Evolutionary conservation across 2,113 vertebrate genomes (phyloP), one percentile per base, ranked within the genome.

Genomic region (Xiphorhynchus elegans): DNA sequence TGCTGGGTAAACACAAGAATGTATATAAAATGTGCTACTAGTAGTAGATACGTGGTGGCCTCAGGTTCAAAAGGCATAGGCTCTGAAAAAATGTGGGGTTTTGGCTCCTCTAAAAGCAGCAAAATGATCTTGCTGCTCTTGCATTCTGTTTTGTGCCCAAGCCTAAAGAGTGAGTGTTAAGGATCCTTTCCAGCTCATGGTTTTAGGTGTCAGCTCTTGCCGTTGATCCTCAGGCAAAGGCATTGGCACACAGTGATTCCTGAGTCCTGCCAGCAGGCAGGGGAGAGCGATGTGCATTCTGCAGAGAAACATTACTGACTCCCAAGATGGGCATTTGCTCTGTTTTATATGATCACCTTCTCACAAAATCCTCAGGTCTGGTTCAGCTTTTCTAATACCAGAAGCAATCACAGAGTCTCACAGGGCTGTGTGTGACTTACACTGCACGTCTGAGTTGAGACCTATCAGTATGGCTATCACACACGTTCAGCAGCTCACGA

Each of bases 1-100:
- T 83, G 52, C 37, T 75, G 39, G 31, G 39, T 63, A n/a, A 2
- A 1, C 19, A 3, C 0, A 3, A 72, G 23, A 33, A 13, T 3
- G 33, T 68, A 7, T 20, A 15, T 21, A 3, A 58, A 67, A 18
- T 28, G 35, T 49, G 13, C 10, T 56, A 8, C 37, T 42, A 31
- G 49, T 9, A 31, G 35, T 33, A 52, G 39, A 2, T 73, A 17
- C 0, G 10, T 1, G 8, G 47, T n/a, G 26, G 17, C 24, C 46
- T 25, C 7, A 83, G 42, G 23, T n/a, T 90, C 44, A 46, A 73
- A 85, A 58, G 56, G 18, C 29, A 17, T 0, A 3, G 29, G 4
- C 35, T 89, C 20, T 86, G 50, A 50, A 75, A 55, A 69, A 46
- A 20, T 1, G 7, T 25, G 7, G 0, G 0, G 1, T 53, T 80